These are phyloP conservation scores for Caenorhabditis wallacei DNA, from an alignment of 2,888 invertebrate species.

Conservation along the genomic window DNA sequence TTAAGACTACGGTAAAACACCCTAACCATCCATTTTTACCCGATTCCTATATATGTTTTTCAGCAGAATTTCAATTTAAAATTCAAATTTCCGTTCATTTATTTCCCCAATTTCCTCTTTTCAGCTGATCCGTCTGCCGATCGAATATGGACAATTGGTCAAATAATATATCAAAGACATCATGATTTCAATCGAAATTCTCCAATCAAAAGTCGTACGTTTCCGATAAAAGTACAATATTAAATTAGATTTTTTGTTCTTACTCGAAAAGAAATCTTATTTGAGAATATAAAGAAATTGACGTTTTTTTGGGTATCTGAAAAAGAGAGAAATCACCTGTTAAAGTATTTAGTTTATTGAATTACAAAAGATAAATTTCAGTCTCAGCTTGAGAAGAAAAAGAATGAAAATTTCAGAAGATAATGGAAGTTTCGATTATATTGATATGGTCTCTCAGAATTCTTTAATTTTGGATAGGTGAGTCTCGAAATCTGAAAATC, in stretches of 20 bases:
- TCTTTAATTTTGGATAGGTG: conserved; percentile 47
- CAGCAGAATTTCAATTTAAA: background rate
- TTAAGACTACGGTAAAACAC: too few species aligned
- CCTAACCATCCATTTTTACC: too few species aligned
- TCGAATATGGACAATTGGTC: conserved; percentile 61
- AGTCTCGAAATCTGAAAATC: background rate
- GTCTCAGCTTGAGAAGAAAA: background rate
- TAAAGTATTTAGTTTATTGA: conserved; percentile 4
- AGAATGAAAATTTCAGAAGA: conserved; percentile 53
- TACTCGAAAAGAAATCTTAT: background rate
- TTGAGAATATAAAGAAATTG: background rate
- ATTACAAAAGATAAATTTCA: background rate
- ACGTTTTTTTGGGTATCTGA: background rate
- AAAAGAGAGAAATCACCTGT: conserved; percentile 33
- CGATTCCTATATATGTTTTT: too few species aligned
- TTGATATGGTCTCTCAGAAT: conserved; percentile 60
- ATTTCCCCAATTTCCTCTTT: conserved; percentile 2
- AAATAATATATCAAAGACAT: conserved; percentile 56
- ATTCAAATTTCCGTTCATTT: background rate
- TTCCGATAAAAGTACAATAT: conserved; percentile 1
- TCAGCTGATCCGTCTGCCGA: conserved; percentile 60
- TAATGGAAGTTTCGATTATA: conserved; percentile 60
- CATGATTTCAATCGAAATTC: conserved; percentile 41
- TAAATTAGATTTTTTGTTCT: background rate
- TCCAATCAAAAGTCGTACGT: conserved; percentile 52